A percentile compares a stretch with the other conserved stretches of the same genome.
phyloP scores from a whole-genome alignment of 23 tunicate genomes.

The Ciona savignyi region DNA sequence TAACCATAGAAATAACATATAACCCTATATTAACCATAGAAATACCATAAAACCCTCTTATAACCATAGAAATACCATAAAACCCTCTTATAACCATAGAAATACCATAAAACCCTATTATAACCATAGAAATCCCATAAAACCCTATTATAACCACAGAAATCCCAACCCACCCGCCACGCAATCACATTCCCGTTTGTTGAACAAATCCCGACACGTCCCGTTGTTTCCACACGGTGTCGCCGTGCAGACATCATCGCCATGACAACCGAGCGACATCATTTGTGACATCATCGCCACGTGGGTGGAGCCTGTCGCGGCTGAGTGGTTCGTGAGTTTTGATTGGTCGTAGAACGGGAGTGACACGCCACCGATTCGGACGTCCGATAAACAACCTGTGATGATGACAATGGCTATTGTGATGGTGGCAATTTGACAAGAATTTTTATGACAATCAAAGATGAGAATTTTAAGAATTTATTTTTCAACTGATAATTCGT shows the following conservation, averaged over 20 bases:
- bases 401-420: not conserved
- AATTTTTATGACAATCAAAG: no score
- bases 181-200: slow-evolving; percentile 28
- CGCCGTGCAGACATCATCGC: slow-evolving; percentile 36
- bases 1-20: no score
- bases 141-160: no score
- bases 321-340: slow-evolving; percentile 11
- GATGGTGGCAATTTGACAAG: no score
- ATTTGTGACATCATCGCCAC: slow-evolving; percentile 3
- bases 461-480: no score
- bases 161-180: slow-evolving; percentile 17
- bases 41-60: no score
- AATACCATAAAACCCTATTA: no score
- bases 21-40: no score
- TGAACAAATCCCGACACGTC: slow-evolving; percentile 43
- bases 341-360: slow-evolving; percentile 40
- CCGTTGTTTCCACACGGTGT: slow-evolving; percentile 43
- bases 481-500: no score
- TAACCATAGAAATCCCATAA: no score
- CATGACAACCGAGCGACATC: slow-evolving; percentile 24
- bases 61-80: no score
- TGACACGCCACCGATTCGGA: slow-evolving; percentile 18
- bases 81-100: no score
- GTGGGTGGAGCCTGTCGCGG: not conserved
- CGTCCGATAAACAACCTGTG: slow-evolving; percentile 48